Evolutionary conservation across 2,797 vertebrate genomes (phyloP), one percentile per base, ranked within the genome.

Genomic region (Eremophila alpestris): DNA sequence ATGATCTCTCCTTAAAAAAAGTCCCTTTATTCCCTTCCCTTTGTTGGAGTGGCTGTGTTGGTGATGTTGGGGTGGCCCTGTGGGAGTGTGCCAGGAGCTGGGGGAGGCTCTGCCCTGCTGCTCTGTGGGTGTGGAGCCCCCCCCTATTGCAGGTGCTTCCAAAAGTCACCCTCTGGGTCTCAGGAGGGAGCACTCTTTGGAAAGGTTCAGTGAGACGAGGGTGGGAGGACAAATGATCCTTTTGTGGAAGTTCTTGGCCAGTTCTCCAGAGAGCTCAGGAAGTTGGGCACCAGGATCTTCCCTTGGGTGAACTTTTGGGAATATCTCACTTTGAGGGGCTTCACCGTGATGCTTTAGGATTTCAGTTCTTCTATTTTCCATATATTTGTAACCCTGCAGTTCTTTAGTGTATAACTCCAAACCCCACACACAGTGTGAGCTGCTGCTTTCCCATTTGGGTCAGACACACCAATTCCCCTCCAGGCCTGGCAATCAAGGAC

Each of bases 351-450:
- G 46, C 30, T 9, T 29, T 7, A 77, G 74, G 32, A 29, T 52
- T 34, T 34, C 1, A 43, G 32, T 15, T 63, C 7, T 52, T 52
- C 1, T 29, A 9, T 34, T 43, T 22, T 15, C 1, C 19, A 29
- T 34, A 0, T 11, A 29, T 63, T 29, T 63, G 11, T 34, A 9
- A 19, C 0, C 36, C 45, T 77, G 48, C 9, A 43, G 0, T 43
- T 76, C 38, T 76, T 41, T 9, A 23, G 38, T 43, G 19, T 5
- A 0, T 2, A 29, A 13, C 30, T 27, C 36, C 2, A n/a, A 76
- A 51, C 46, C 11, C 38, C 46, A 76, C 1, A 2, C 1, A 4
- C 30, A 34, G 18, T 51, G 36, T 3, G 0, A 76, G 58, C 46
- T 11, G 7, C 46, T 52, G 74, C 58, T 62, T 9, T 3, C 46